phyloP scores from a whole-genome alignment of 1,140 invertebrate species.

The Propsilocerus akamusi region DNA sequence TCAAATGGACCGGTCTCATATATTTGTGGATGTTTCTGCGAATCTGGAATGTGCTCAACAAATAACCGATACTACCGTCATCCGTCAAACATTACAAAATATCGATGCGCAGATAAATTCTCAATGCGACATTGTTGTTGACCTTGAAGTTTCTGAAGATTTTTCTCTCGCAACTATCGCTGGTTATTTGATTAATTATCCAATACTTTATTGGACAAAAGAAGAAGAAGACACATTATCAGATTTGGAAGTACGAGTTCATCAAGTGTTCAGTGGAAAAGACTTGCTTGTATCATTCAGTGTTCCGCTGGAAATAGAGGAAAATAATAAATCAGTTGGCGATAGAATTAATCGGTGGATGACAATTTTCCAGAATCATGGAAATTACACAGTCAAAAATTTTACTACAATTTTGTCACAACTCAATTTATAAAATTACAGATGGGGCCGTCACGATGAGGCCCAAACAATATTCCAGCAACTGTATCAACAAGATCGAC shows the following conservation, averaged over 20 bases:
- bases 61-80: neutral
- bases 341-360: conserved; percentile 14
- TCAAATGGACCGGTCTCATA: neutral
- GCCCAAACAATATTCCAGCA: neutral
- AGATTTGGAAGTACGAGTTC: neutral
- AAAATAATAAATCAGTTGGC: neutral
- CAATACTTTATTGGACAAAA: neutral
- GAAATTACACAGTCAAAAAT: conserved; percentile 23
- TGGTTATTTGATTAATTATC: neutral
- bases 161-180: neutral
- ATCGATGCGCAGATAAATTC: neutral
- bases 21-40: neutral
- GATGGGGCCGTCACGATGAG: neutral
- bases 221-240: neutral
- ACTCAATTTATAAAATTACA: neutral
- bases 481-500: neutral
- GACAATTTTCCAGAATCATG: conserved; percentile 21
- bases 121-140: neutral
- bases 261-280: neutral
- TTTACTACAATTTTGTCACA: neutral
- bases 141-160: neutral
- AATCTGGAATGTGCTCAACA: neutral
- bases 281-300: neutral
- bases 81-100: neutral
- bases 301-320: neutral